Conservation (phyloP, 2,797 vertebrate species). For the Orestias chungarensis region DNA sequence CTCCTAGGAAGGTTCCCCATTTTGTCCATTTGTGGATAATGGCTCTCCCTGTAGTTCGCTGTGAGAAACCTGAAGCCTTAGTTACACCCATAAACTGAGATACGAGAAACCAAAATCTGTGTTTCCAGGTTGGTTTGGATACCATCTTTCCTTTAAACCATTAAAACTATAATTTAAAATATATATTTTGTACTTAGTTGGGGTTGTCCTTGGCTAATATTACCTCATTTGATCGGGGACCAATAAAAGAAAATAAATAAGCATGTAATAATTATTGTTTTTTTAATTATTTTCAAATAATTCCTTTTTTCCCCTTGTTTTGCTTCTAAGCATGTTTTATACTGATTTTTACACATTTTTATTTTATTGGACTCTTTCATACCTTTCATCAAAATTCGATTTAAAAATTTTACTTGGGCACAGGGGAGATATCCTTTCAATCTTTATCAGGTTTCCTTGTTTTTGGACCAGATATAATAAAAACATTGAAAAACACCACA, state of each 20-base stretch:
- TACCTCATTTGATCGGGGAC: not conserved
- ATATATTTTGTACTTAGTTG: not conserved
- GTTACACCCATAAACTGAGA: not conserved
- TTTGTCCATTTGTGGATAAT: not conserved
- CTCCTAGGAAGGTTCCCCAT: no score
- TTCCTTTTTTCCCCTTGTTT: no score
- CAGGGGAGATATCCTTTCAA: not conserved
- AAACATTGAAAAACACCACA: not conserved
- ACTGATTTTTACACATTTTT: no score
- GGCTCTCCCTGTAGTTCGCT: not conserved
- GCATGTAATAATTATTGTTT: no score
- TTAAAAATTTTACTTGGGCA: not conserved
- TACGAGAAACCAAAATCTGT: not conserved
- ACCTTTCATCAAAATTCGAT: not conserved
- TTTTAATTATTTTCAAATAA: no score
- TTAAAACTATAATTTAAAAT: not conserved
- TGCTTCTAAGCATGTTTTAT: no score
- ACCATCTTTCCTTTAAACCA: not conserved
- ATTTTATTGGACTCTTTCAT: no score
- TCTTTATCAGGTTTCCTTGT: not conserved
- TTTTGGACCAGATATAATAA: not conserved
- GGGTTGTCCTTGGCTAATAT: not conserved
- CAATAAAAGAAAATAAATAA: not conserved
- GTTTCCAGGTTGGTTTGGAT: not conserved
- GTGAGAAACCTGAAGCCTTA: not conserved